Percentiles rank a stretch among this genome's conserved stretches.
phyloP scores from a whole-genome alignment of 2,113 vertebrate species.

The Vulpes ferrilata region DNA sequence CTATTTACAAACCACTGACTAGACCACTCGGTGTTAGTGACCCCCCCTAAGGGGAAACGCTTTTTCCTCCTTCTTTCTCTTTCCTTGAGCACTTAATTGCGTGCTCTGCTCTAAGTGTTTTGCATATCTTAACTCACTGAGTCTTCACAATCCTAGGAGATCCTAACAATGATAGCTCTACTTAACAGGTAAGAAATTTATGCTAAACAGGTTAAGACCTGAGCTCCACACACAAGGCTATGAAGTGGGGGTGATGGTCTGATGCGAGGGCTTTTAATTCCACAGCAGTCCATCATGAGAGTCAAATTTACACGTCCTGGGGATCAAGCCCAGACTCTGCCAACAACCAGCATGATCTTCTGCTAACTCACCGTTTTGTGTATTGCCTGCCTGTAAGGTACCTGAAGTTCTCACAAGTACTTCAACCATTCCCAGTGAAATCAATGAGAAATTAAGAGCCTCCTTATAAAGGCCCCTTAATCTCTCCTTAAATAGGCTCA shows the following conservation, averaged over 20 bases:
- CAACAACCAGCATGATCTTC: not conserved
- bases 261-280: not conserved
- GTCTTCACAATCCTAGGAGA: not conserved
- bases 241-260: not conserved
- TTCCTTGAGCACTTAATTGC: not conserved
- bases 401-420: not conserved
- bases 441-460: not conserved
- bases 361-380: not conserved
- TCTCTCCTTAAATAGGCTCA: not conserved
- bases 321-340: not conserved
- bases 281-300: not conserved
- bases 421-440: not conserved
- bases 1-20: not conserved
- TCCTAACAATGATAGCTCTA: not conserved
- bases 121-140: not conserved
- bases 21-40: not conserved
- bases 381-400: not conserved
- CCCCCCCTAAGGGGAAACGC: not conserved
- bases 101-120: not conserved
- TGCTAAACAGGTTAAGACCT: not conserved
- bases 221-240: not conserved
- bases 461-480: not conserved
- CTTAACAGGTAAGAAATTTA: constrained; percentile 18
- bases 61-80: not conserved
- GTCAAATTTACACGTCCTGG: not conserved